These are phyloP conservation scores for Halcyon badia DNA, from an alignment of 2,797 vertebrate genomes.

Conservation along the genomic window DNA sequence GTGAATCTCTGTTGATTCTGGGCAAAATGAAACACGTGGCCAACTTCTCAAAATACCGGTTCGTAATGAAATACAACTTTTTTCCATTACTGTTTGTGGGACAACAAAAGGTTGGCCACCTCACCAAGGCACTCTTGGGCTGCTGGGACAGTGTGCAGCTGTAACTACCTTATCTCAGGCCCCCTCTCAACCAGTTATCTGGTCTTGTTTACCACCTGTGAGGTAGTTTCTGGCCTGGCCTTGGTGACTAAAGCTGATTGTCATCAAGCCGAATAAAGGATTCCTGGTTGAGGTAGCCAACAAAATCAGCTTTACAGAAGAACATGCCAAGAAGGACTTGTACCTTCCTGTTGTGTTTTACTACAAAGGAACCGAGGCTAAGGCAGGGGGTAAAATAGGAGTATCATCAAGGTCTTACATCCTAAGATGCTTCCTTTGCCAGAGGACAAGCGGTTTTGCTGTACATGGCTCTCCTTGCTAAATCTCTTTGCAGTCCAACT, in stretches of 20 bases:
- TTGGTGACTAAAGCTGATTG: neutral
- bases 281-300: neutral
- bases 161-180: no score
- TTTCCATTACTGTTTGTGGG: neutral
- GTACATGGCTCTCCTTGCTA: neutral
- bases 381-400: neutral
- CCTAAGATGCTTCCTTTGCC: neutral
- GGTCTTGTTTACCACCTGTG: neutral
- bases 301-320: neutral
- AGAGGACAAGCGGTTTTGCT: neutral
- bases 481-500: neutral
- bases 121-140: neutral
- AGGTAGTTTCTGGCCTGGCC: neutral
- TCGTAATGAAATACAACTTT: neutral
- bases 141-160: neutral
- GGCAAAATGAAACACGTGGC: neutral
- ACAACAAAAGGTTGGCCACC: rapidly evolving
- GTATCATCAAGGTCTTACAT: neutral
- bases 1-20: neutral
- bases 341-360: neutral
- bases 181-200: neutral
- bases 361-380: neutral
- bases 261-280: neutral
- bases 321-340: no score
- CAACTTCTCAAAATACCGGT: neutral